Evolutionary conservation across 1,140 invertebrate species (phyloP).

Genomic region (Trichogramma pretiosum): DNA sequence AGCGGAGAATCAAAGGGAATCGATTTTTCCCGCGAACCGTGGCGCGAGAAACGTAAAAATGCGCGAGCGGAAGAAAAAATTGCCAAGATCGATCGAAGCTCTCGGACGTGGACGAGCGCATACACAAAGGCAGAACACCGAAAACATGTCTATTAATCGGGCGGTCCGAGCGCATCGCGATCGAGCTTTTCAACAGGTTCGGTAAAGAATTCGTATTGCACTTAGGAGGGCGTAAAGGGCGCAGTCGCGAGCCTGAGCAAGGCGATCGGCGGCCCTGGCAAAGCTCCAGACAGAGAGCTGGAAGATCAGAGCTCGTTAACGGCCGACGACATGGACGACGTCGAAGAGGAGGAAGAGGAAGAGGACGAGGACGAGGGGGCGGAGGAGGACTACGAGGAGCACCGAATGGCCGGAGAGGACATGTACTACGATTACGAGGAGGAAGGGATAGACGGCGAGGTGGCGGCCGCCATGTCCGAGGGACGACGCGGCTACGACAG

Average conservation of each 20-base stretch:
- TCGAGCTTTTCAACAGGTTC: constrained; percentile 23
- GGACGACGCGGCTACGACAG: constrained; percentile 20
- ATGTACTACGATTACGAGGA: too few relatives aligned
- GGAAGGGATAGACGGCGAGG: constrained; percentile 26
- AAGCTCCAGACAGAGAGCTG: constrained; percentile 23
- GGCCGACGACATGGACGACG: constrained; percentile 25
- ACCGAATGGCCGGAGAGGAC: constrained; percentile 23
- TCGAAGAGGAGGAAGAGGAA: constrained; percentile 24
- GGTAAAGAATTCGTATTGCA: constrained; percentile 25
- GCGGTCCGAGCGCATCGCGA: background rate
- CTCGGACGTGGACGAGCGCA: background rate
- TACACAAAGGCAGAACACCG: background rate
- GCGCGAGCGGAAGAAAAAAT: too few relatives aligned
- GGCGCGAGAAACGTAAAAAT: too few relatives aligned
- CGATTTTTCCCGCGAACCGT: too few relatives aligned
- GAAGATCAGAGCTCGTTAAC: constrained; percentile 23
- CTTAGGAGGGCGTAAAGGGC: constrained; percentile 26
- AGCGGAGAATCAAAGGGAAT: too few relatives aligned
- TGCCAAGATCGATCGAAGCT: background rate
- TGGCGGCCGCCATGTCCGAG: constrained; percentile 25
- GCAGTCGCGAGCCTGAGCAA: constrained; percentile 21
- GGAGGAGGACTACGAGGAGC: constrained; percentile 26
- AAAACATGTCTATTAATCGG: background rate
- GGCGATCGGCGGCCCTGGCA: constrained; percentile 20
- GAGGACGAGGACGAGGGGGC: constrained; percentile 25